phyloP scores from a whole-genome alignment of 2,888 invertebrate genomes.

The Synanthedon myopaeformis region DNA sequence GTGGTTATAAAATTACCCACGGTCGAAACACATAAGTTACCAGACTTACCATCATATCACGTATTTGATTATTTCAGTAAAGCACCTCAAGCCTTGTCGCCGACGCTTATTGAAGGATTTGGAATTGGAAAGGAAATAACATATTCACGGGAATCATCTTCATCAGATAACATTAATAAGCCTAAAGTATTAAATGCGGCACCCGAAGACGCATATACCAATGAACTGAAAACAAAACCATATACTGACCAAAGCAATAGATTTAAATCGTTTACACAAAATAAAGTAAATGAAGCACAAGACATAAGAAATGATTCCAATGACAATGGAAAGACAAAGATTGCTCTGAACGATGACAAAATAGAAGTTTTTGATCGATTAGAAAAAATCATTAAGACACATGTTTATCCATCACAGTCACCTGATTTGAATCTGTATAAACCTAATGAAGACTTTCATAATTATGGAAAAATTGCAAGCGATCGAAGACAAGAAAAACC shows the following conservation, averaged over 20 bases:
- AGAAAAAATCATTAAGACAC: slow-evolving; percentile 27
- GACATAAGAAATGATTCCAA: not conserved
- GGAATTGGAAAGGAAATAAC: slow-evolving; percentile 36
- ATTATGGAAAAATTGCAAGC: not conserved
- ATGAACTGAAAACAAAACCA: not conserved
- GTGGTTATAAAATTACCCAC: slow-evolving; percentile 55
- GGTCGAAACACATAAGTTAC: slow-evolving; percentile 38
- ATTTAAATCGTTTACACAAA: not conserved
- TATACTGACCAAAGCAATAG: not conserved
- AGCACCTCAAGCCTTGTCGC: slow-evolving; percentile 44
- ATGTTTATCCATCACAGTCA: slow-evolving; percentile 22
- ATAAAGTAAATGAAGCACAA: not conserved
- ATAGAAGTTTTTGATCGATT: slow-evolving; percentile 28
- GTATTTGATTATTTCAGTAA: slow-evolving; percentile 61
- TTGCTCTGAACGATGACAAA: slow-evolving; percentile 3
- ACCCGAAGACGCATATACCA: too few relatives aligned
- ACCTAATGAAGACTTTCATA: slow-evolving; percentile 2
- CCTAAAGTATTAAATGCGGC: too few relatives aligned
- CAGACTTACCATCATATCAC: slow-evolving; percentile 38
- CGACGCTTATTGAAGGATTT: slow-evolving; percentile 33
- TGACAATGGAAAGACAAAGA: not conserved
- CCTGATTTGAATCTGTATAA: slow-evolving; percentile 17
- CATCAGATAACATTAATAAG: too few relatives aligned
- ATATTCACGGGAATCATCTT: slow-evolving; percentile 17
- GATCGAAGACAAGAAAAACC: not conserved